Evolutionary conservation across 2,797 vertebrate genomes (phyloP).

Genomic region (Gobionotothen gibberifrons): DNA sequence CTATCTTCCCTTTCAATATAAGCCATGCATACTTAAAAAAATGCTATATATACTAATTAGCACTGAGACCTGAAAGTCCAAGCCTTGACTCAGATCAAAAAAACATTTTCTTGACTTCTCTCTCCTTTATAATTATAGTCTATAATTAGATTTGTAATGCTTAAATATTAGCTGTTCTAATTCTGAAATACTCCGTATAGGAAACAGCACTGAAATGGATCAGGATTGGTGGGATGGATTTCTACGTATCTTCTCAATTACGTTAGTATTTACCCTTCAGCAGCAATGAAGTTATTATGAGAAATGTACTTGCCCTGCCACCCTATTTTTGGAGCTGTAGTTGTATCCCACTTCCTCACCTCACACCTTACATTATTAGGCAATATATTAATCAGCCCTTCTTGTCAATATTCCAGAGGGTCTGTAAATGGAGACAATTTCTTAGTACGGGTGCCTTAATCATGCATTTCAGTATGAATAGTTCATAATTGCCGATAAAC

Average conservation of each 20-base stretch:
- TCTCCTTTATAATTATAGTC: neutral
- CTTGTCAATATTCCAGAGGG: neutral
- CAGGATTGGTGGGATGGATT: no score
- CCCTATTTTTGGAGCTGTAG: neutral
- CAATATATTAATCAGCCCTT: neutral
- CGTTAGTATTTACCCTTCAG: neutral
- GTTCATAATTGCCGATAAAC: neutral
- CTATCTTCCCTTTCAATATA: conserved; percentile 6
- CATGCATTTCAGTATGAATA: neutral
- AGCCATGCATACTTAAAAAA: neutral
- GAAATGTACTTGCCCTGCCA: neutral
- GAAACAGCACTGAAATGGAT: no score
- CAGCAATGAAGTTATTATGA: neutral
- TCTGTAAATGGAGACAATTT: neutral
- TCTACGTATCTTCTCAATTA: neutral
- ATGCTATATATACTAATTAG: neutral
- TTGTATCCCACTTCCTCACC: neutral
- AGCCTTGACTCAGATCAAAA: neutral
- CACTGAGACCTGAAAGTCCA: neutral
- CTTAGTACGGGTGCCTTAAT: neutral
- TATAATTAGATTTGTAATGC: conserved; percentile 8
- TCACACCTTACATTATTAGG: neutral
- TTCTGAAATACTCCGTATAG: no score
- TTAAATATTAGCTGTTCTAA: no score
- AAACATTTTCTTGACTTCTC: neutral